phyloP scores from a whole-genome alignment of 2,888 invertebrate genomes.

The Lasiommata megera region DNA sequence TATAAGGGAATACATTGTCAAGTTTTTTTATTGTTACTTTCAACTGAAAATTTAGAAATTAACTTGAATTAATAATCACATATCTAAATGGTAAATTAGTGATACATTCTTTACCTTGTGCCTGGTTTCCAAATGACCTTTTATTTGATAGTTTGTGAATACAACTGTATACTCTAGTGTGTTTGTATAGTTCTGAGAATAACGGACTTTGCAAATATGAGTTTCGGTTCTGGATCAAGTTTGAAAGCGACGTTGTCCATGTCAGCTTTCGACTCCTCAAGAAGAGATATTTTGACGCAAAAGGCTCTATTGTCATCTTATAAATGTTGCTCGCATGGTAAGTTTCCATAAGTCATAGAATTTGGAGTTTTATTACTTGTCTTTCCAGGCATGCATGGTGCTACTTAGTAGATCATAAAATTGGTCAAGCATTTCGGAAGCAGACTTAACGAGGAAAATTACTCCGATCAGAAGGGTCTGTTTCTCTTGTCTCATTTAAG shows the following conservation, averaged over 20 bases:
- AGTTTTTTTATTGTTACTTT: too few relatives aligned
- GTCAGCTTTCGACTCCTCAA: conserved; percentile 1
- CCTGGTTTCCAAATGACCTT: neutral
- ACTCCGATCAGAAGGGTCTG: neutral
- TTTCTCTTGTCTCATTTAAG: neutral
- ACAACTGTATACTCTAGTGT: conserved; percentile 1
- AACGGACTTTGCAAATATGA: neutral
- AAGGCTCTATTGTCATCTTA: conserved; percentile 22
- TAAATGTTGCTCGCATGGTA: conserved; percentile 32
- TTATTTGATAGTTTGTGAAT: neutral
- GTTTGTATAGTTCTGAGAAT: conserved; percentile 3
- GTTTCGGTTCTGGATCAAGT: conserved; percentile 9
- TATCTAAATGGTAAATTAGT: too few relatives aligned
- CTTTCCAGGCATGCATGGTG: conserved; percentile 36
- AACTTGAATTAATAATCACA: too few relatives aligned
- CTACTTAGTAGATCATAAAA: conserved; percentile 12
- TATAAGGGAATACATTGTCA: too few relatives aligned
- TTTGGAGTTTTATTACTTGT: conserved; percentile 32
- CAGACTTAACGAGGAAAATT: neutral
- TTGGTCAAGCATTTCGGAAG: conserved; percentile 12
- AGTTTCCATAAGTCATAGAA: conserved; percentile 36
- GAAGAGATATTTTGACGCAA: conserved; percentile 3
- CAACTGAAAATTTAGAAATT: too few relatives aligned
- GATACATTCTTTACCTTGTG: too few relatives aligned
- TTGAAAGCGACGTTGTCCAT: neutral